Conservation (phyloP, 2,888 invertebrate genomes). For the Ecliptopera silaceata region DNA sequence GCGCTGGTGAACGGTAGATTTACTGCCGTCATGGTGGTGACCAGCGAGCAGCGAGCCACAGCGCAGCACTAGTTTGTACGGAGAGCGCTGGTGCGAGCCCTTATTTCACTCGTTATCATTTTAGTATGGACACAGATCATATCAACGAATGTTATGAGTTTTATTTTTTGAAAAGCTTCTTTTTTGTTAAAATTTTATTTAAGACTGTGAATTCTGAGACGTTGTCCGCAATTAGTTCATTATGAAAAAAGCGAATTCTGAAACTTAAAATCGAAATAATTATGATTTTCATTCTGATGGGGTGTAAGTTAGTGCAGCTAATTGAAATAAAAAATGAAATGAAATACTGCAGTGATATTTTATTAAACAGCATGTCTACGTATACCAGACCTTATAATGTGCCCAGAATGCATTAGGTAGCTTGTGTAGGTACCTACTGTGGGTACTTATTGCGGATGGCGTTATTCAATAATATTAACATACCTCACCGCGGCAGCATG, state of each 20-base stretch:
- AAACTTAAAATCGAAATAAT: too few species aligned
- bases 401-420: slow-evolving; percentile 2
- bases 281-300: too few species aligned
- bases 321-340: too few species aligned
- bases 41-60: slow-evolving; percentile 5
- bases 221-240: too few species aligned
- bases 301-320: too few species aligned
- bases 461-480: slow-evolving; percentile 31
- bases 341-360: background rate
- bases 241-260: too few species aligned
- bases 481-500: slow-evolving; percentile 25
- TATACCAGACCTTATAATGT: background rate
- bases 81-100: slow-evolving; percentile 9
- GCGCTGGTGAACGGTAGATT: slow-evolving; percentile 42
- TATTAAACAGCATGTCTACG: background rate
- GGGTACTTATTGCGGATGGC: slow-evolving; percentile 16
- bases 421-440: too few species aligned
- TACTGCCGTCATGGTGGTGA: slow-evolving; percentile 23
- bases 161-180: slow-evolving; percentile 3
- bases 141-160: too few species aligned
- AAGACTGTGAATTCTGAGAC: too few species aligned
- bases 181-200: background rate
- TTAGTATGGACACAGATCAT: background rate
- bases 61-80: background rate
- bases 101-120: slow-evolving; percentile 13